A percentile compares a stretch with the other conserved stretches of the same genome.
Conservation (phyloP, 1,140 invertebrate genomes). For the Lordiphosa clarofinis region DNA sequence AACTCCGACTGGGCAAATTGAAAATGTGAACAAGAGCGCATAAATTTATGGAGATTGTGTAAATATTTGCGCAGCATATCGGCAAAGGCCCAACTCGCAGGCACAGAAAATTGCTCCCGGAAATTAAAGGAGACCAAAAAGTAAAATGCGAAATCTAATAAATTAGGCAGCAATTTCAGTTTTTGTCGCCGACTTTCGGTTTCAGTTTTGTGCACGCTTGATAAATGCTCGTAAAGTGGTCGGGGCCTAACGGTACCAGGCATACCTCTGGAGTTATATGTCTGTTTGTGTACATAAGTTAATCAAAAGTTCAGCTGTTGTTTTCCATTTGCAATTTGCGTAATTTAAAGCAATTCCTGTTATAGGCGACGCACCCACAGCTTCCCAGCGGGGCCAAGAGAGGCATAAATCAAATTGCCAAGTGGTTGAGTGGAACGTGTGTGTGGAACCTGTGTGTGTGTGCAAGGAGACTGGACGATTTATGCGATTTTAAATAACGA, state of each 20-base stretch:
- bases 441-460: slow-evolving; percentile 33
- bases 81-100: slow-evolving; percentile 15
- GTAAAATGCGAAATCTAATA: slow-evolving; percentile 18
- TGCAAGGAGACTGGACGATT: slow-evolving; percentile 41
- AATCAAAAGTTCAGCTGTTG: slow-evolving; percentile 70
- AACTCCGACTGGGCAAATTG: slow-evolving; percentile 56
- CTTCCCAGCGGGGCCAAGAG: slow-evolving; percentile 46
- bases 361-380: slow-evolving; percentile 67
- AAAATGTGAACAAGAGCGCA: slow-evolving; percentile 77
- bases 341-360: slow-evolving; percentile 77
- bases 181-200: slow-evolving; percentile 67
- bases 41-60: slow-evolving; percentile 76
- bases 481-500: slow-evolving; percentile 78
- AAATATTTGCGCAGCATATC: slow-evolving; percentile 67
- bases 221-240: slow-evolving; percentile 68
- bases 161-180: slow-evolving; percentile 33
- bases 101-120: slow-evolving; percentile 11
- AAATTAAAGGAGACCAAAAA: slow-evolving; percentile 18
- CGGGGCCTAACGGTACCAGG: slow-evolving; percentile 41
- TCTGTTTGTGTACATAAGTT: slow-evolving; percentile 56
- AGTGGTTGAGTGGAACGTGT: slow-evolving; percentile 47
- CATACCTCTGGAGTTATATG: slow-evolving; percentile 28
- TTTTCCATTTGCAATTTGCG: slow-evolving; percentile 58
- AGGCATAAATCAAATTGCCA: slow-evolving; percentile 70
- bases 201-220: slow-evolving; percentile 31